Base-by-base conservation (phyloP, 2,797 vertebrate species). In the Pangasius larnaudii region DNA sequence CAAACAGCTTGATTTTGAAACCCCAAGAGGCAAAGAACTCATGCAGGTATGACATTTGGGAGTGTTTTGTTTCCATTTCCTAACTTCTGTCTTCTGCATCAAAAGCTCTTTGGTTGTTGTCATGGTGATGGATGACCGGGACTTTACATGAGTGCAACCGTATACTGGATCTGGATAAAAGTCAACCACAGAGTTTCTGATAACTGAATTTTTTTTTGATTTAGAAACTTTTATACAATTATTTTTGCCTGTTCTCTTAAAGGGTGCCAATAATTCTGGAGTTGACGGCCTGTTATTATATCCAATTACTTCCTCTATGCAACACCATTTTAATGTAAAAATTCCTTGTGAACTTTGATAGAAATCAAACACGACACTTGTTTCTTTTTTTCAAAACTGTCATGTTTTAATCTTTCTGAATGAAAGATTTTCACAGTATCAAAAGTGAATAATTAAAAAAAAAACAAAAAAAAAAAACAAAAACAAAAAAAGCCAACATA, bases 361-460 rank as follows among this genome's bases (percentile, higher is more conserved):
- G 30, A 93, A 96, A 95, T 87, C 91, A 95, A 94, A 95, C 93
- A 90, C 91, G 92, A 96, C 93, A 95, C 93, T 92, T 49, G 24
- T 63, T n/a, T 59, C 2, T 63, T 61, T 96, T 91, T 90, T 94
- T 94, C 95, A 97, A 97, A 98, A 97, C 94, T 95, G 96, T 96
- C 95, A 96, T 96, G 96, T 97, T 96, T 96, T 96, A 96, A 98
- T 98, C 97, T 97, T 97, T 97, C 97, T 77, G 92, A 95, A 95
- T 88, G 97, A 98, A 98, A 98, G 97, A 98, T 97, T 96, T 98
- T 98, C 97, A 98, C 97, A 98, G 97, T 98, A 98, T 98, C 96
- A 98, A 98, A 98, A 98, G 96, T 96, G 96, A 97, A 96, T 96
- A 95, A 95, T 94, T 94, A 96, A 95, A 95, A 94, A 85, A 85